These are phyloP conservation scores for Indicator indicator DNA, from an alignment of 2,113 vertebrate species.

Conservation along the genomic window DNA sequence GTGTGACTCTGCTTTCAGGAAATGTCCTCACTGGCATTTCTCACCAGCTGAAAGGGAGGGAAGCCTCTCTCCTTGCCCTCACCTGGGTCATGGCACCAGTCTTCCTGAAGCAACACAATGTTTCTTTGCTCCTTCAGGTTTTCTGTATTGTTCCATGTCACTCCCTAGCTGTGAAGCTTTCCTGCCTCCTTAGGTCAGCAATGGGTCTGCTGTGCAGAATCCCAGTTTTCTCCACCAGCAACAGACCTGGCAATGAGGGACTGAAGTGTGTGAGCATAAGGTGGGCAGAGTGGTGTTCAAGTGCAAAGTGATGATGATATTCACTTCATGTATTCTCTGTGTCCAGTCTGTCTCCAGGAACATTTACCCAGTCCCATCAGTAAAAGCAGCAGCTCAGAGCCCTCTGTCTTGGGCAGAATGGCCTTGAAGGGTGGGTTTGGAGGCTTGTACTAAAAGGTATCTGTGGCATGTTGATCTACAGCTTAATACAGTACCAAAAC, in stretches of 20 bases:
- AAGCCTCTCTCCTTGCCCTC: neutral
- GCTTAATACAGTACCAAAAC: neutral
- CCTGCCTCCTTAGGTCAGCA: neutral
- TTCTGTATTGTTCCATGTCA: neutral
- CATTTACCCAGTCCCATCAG: neutral
- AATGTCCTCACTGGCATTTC: neutral
- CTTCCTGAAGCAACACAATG: neutral
- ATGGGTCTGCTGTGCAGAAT: neutral
- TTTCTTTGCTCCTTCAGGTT: neutral
- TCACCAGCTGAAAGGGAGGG: neutral
- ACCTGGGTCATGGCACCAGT: neutral
- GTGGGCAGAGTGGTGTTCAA: accelerated
- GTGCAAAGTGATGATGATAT: neutral
- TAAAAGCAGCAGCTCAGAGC: neutral
- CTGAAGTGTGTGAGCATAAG: neutral
- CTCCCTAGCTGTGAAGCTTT: neutral
- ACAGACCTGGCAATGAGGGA: no score
- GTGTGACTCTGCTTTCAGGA: neutral
- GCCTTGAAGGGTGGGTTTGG: neutral
- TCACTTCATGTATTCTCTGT: accelerated
- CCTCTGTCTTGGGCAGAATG: neutral
- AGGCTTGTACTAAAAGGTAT: neutral
- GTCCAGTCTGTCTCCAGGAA: neutral
- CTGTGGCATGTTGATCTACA: neutral
- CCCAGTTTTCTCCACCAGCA: neutral